Percentiles rank a stretch among this genome's conserved stretches.
Conservation (phyloP, 2,797 vertebrate genomes). For the Premnoplex brunnescens region DNA sequence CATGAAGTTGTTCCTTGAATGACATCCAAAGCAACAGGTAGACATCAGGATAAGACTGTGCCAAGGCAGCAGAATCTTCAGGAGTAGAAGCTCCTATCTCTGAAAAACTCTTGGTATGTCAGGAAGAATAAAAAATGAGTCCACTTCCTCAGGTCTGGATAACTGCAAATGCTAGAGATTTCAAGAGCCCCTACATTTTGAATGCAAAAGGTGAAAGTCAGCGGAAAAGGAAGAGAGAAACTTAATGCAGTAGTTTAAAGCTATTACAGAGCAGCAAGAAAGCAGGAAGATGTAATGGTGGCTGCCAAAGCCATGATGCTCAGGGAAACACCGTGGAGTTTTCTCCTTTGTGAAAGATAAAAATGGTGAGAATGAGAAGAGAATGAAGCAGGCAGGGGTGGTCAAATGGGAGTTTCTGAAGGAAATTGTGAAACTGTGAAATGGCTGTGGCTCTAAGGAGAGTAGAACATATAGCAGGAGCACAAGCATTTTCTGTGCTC, state of each 20-base stretch:
- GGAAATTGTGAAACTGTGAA: background rate
- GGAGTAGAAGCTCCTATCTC: background rate
- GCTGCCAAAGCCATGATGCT: background rate
- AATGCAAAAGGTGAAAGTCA: background rate
- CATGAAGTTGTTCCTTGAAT: background rate
- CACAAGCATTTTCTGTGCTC: background rate
- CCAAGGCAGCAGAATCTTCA: background rate
- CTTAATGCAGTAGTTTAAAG: background rate
- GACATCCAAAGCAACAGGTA: background rate
- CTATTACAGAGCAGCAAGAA: background rate
- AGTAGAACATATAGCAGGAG: background rate
- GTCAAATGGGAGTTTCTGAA: background rate
- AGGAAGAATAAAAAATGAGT: background rate
- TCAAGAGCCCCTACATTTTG: background rate
- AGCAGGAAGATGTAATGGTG: background rate
- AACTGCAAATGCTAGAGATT: background rate
- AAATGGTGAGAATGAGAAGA: background rate
- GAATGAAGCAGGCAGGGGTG: background rate
- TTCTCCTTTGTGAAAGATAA: background rate
- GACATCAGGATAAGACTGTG: background rate
- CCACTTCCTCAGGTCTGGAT: background rate
- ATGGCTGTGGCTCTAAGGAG: background rate
- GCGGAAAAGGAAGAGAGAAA: background rate
- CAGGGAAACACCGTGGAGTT: background rate
- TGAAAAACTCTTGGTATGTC: background rate